Conservation (phyloP, 2,888 invertebrate genomes). For the Acronicta psi region DNA sequence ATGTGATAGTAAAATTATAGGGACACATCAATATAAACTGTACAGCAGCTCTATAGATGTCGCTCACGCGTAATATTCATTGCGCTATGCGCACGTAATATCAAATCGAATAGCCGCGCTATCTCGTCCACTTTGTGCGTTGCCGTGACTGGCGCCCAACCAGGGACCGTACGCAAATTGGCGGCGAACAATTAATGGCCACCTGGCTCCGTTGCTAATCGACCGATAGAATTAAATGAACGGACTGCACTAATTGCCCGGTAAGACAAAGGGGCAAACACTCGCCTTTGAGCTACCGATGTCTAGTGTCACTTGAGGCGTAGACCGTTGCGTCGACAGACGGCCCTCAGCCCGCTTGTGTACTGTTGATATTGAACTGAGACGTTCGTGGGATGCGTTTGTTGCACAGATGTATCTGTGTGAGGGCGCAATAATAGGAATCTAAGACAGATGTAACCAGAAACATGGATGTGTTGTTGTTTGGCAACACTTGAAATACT, state of each 20-base stretch:
- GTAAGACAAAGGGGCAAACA: slow-evolving; percentile 89
- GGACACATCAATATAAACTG: slow-evolving; percentile 5
- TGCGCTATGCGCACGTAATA: slow-evolving; percentile 60
- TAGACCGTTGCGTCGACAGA: slow-evolving; percentile 71
- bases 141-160: slow-evolving; percentile 71
- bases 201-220: slow-evolving; percentile 85
- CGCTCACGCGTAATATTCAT: slow-evolving; percentile 57
- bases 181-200: slow-evolving; percentile 84
- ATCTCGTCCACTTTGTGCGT: slow-evolving; percentile 65
- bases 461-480: slow-evolving; percentile 37
- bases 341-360: slow-evolving; percentile 59
- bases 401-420: slow-evolving; percentile 36
- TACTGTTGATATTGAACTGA: slow-evolving; percentile 65
- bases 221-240: slow-evolving; percentile 89
- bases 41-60: slow-evolving; percentile 32
- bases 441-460: slow-evolving; percentile 32
- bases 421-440: slow-evolving; percentile 35
- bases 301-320: slow-evolving; percentile 87
- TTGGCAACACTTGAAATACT: slow-evolving; percentile 26
- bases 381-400: slow-evolving; percentile 53
- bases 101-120: slow-evolving; percentile 61
- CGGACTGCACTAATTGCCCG: slow-evolving; percentile 87
- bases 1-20: too few relatives aligned
- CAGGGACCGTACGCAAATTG: slow-evolving; percentile 79
- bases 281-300: slow-evolving; percentile 83